Conservation (phyloP, 2,797 vertebrate species). For the Myoxocephalus aenaeus region DNA sequence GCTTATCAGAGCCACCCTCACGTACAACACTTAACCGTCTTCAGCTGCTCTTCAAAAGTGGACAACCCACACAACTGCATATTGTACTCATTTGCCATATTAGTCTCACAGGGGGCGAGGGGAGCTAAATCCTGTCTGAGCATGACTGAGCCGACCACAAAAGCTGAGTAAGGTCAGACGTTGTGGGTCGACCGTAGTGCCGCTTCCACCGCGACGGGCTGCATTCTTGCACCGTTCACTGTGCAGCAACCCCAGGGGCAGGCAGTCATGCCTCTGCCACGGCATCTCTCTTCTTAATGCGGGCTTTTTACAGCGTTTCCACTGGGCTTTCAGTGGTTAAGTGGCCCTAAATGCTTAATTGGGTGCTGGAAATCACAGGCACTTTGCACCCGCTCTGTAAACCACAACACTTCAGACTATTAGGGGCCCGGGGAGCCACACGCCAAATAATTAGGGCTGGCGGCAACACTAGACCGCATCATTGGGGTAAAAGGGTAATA, state of each 20-base stretch:
- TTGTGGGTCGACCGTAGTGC: constrained; percentile 32
- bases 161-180: constrained; percentile 64
- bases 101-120: constrained; percentile 60
- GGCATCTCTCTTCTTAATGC: constrained; percentile 56
- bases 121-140: constrained; percentile 66
- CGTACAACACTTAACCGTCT: constrained; percentile 27
- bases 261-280: constrained; percentile 59
- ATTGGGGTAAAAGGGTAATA: constrained; percentile 56
- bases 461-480: constrained; percentile 74
- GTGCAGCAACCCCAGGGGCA: constrained; percentile 40
- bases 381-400: constrained; percentile 83
- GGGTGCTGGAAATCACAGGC: constrained; percentile 85
- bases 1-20: constrained; percentile 29
- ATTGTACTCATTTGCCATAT: constrained; percentile 68
- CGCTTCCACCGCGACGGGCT: constrained; percentile 36
- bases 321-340: constrained; percentile 80
- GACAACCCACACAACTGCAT: constrained; percentile 53
- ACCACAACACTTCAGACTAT: constrained; percentile 82
- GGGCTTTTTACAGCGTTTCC: constrained; percentile 75
- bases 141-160: constrained; percentile 68
- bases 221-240: constrained; percentile 31
- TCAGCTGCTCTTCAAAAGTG: constrained; percentile 52
- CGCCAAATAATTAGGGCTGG: constrained; percentile 83
- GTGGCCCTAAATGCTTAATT: constrained; percentile 83
- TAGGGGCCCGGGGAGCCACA: constrained; percentile 76